Conservation (phyloP, 1,140 invertebrate genomes). For the Paracyclopina nana region DNA sequence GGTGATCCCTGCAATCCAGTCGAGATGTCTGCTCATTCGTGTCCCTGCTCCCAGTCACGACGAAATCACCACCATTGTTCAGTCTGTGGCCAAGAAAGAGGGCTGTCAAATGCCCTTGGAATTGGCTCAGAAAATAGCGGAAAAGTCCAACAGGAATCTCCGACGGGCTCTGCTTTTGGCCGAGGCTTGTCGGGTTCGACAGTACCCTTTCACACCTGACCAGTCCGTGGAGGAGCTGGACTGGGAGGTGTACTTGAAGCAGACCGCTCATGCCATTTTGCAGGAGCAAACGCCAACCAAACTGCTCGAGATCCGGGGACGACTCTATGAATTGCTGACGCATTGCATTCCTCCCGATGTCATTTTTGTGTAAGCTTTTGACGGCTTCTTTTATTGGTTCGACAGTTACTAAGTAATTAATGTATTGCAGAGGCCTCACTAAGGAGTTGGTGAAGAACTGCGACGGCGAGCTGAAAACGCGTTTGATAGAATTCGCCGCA, state of each 20-base stretch:
- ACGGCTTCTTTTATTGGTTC: slow-evolving; percentile 5
- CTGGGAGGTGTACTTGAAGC: slow-evolving; percentile 73
- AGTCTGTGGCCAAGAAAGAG: slow-evolving; percentile 65
- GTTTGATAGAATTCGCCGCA: slow-evolving; percentile 63
- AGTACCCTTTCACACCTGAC: slow-evolving; percentile 23
- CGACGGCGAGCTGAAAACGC: slow-evolving; percentile 65
- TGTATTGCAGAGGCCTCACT: slow-evolving; percentile 40
- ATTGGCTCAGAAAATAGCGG: slow-evolving; percentile 54
- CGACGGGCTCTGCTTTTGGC: slow-evolving; percentile 34
- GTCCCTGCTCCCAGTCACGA: slow-evolving; percentile 61
- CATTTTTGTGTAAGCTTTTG: slow-evolving; percentile 42
- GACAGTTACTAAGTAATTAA: slow-evolving; percentile 11
- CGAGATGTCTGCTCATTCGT: slow-evolving; percentile 73
- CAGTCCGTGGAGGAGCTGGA: slow-evolving; percentile 59
- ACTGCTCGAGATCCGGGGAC: slow-evolving; percentile 57
- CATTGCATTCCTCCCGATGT: slow-evolving; percentile 84
- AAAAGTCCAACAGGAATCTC: slow-evolving; percentile 70
- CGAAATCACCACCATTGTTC: slow-evolving; percentile 47
- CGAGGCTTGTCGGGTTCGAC: slow-evolving; percentile 32
- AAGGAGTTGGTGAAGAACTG: slow-evolving; percentile 68
- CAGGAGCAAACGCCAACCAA: slow-evolving; percentile 66
- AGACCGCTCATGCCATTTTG: slow-evolving; percentile 69
- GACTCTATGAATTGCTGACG: slow-evolving; percentile 78
- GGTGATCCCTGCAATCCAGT: slow-evolving; percentile 84
- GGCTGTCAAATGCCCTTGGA: slow-evolving; percentile 50